phyloP scores from a whole-genome alignment of 1,140 invertebrate genomes.

The Parapsyche elsis region DNA sequence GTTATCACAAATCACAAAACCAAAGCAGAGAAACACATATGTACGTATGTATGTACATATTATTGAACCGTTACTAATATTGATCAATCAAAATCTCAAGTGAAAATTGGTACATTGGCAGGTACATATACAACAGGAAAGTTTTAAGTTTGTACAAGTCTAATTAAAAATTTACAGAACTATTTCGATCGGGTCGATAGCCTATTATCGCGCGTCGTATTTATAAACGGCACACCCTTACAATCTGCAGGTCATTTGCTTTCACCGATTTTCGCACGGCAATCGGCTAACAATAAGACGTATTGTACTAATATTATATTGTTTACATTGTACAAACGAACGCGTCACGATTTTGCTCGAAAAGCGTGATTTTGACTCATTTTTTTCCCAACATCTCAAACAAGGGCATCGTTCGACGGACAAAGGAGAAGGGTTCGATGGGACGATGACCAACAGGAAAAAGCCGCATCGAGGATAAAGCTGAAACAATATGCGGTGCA shows the following conservation, averaged over 20 bases:
- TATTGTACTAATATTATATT: too few species aligned
- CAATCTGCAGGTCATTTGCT: background rate
- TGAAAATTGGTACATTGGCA: too few species aligned
- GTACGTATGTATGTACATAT: too few species aligned
- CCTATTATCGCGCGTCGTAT: slow-evolving; percentile 11
- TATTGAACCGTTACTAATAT: too few species aligned
- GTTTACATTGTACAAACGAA: too few species aligned
- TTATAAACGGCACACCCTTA: slow-evolving; percentile 27
- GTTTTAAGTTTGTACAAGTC: too few species aligned
- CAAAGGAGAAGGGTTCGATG: background rate
- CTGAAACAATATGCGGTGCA: background rate
- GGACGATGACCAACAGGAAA: background rate
- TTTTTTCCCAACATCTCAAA: background rate
- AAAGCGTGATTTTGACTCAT: background rate
- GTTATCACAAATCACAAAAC: too few species aligned
- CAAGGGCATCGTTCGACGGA: background rate
- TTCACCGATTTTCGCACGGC: too few species aligned
- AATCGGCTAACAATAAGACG: background rate
- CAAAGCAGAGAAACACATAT: too few species aligned
- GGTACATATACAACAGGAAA: too few species aligned
- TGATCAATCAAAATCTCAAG: too few species aligned
- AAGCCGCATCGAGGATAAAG: background rate
- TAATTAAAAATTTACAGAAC: background rate
- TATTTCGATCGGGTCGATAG: slow-evolving; percentile 10
- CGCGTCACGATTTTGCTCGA: background rate